Evolutionary conservation across 2,113 vertebrate genomes (phyloP).

Genomic region (Prietella phreatophila): DNA sequence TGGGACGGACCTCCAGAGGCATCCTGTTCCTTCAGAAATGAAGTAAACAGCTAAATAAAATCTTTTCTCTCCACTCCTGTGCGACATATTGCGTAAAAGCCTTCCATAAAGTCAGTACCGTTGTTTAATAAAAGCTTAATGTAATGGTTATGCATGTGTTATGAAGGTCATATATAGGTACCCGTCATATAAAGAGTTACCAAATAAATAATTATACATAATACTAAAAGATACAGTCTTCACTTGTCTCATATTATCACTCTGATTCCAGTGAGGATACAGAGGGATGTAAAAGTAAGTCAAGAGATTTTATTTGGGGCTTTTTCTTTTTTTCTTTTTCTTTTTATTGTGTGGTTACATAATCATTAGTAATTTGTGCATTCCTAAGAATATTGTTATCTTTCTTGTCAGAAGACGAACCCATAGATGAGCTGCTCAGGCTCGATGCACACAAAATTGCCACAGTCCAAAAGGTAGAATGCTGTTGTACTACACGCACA

Average conservation of each 20-base stretch:
- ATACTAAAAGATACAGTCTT: conserved; percentile 27
- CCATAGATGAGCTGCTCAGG: conserved; percentile 84
- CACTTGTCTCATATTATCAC: conserved; percentile 27
- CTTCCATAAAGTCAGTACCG: no score
- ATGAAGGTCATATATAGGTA: no score
- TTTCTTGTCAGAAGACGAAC: conserved; percentile 67
- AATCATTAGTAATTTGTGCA: neutral
- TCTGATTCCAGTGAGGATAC: conserved; percentile 47
- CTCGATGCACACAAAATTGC: conserved; percentile 80
- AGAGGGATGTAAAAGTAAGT: conserved; percentile 58
- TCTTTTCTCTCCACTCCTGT: no score
- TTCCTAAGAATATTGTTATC: neutral
- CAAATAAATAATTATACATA: neutral
- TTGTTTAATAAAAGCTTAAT: no score
- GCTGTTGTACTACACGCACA: neutral
- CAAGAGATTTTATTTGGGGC: neutral
- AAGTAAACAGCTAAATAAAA: no score
- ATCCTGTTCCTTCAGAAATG: no score
- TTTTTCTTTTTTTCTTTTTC: neutral
- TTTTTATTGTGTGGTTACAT: conserved; percentile 11
- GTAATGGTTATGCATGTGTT: no score
- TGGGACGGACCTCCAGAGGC: no score
- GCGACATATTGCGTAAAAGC: no score
- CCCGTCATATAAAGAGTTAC: no score
- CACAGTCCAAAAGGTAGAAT: conserved; percentile 81